Percentiles rank a stretch among this genome's conserved stretches.
These are phyloP conservation scores for Sinotaia quadrata DNA, from an alignment of 2,888 invertebrate species.

Conservation along the genomic window DNA sequence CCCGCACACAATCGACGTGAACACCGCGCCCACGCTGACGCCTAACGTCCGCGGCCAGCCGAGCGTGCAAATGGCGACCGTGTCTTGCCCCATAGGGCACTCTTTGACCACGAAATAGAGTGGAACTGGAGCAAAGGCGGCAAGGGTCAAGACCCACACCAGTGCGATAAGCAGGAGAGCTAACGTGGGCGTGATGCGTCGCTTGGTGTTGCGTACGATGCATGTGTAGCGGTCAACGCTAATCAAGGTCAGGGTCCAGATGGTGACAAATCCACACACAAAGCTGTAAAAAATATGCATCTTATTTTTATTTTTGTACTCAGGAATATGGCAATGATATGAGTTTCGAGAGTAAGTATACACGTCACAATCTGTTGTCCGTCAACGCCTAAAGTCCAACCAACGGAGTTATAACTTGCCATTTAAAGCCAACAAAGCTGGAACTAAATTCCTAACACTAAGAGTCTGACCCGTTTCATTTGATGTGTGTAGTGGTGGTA, in stretches of 20 bases:
- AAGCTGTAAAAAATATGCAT: conserved; percentile 29
- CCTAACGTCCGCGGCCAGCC: conserved; percentile 46
- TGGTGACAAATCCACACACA: conserved; percentile 50
- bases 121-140: conserved; percentile 45
- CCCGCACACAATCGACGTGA: conserved; percentile 35
- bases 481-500: too few species aligned
- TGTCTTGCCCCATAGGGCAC: conserved; percentile 34
- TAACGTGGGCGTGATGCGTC: conserved; percentile 38
- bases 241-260: conserved; percentile 61
- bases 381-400: too few species aligned
- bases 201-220: conserved; percentile 41
- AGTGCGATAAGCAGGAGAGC: conserved; percentile 39
- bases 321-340: not conserved
- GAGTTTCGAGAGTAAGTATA: too few species aligned
- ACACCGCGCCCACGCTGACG: conserved; percentile 39
- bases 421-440: too few species aligned
- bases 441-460: too few species aligned
- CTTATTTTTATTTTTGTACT: not conserved
- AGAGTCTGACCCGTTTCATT: too few species aligned
- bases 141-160: conserved; percentile 44
- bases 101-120: conserved; percentile 48
- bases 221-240: conserved; percentile 56
- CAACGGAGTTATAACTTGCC: too few species aligned
- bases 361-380: too few species aligned
- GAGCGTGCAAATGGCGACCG: conserved; percentile 52